phyloP scores from a whole-genome alignment of 2,797 vertebrate species.

The Crocidura indochinensis region DNA sequence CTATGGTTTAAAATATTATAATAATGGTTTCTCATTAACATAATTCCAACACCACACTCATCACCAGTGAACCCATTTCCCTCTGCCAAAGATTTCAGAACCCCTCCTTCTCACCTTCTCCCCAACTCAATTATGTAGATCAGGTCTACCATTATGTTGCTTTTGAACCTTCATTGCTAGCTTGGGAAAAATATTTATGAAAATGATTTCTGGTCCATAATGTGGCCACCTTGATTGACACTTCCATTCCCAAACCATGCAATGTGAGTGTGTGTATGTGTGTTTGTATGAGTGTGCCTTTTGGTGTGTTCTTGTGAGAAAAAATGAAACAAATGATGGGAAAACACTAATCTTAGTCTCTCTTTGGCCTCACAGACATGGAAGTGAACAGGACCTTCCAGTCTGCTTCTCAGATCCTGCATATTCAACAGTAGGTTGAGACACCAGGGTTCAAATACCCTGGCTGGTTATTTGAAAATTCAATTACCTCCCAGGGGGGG shows the following conservation, averaged over 20 bases:
- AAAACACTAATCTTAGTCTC: neutral
- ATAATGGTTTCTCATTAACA: no score
- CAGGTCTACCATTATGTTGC: no score
- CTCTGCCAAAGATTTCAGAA: no score
- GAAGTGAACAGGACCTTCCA: neutral
- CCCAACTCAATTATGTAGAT: no score
- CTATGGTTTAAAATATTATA: no score
- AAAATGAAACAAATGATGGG: neutral
- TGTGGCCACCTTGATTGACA: neutral
- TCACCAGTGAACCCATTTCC: no score
- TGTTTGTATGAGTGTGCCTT: neutral
- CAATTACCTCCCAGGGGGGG: neutral
- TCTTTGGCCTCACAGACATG: constrained; percentile 7
- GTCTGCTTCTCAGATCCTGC: rapidly evolving
- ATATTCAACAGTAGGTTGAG: neutral
- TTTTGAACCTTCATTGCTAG: no score
- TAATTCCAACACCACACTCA: no score
- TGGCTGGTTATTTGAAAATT: constrained; percentile 26
- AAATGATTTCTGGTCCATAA: neutral
- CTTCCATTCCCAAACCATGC: no score
- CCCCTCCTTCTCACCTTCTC: no score
- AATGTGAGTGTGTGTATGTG: neutral
- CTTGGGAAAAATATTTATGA: neutral
- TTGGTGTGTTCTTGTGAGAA: neutral
- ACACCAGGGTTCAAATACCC: neutral